Evolutionary conservation across 2,888 invertebrate species (phyloP).

Genomic region (Noctua janthe): DNA sequence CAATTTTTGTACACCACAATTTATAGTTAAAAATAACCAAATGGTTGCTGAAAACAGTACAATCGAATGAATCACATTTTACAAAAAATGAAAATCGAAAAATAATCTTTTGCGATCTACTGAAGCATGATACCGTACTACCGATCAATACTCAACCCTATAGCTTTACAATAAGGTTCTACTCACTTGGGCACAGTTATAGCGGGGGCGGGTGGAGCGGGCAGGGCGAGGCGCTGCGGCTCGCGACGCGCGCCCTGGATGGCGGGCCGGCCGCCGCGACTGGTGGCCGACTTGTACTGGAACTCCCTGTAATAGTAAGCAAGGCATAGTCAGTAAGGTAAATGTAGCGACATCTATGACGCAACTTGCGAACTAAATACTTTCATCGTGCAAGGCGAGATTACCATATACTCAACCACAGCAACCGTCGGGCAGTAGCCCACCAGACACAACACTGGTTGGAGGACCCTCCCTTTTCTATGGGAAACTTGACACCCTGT

Average conservation of each 20-base stretch:
- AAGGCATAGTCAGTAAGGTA: background rate
- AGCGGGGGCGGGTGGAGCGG: slow-evolving; percentile 68
- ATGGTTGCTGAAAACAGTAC: background rate
- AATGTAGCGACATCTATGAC: background rate
- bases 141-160: background rate
- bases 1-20: background rate
- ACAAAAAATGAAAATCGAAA: background rate
- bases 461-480: too few relatives aligned
- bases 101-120: background rate
- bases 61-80: background rate
- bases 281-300: slow-evolving; percentile 74
- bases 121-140: background rate
- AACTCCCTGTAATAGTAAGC: slow-evolving; percentile 79
- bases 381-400: too few relatives aligned
- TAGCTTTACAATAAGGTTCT: background rate
- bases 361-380: too few relatives aligned
- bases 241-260: slow-evolving; percentile 57
- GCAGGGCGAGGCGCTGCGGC: slow-evolving; percentile 70
- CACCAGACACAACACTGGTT: too few relatives aligned
- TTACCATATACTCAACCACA: too few relatives aligned
- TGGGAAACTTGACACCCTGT: too few relatives aligned
- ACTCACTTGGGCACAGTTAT: slow-evolving; percentile 69
- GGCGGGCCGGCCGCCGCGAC: slow-evolving; percentile 39
- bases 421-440: too few relatives aligned
- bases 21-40: background rate